phyloP scores from a whole-genome alignment of 2,797 vertebrate species.

The Selene dorsalis region DNA sequence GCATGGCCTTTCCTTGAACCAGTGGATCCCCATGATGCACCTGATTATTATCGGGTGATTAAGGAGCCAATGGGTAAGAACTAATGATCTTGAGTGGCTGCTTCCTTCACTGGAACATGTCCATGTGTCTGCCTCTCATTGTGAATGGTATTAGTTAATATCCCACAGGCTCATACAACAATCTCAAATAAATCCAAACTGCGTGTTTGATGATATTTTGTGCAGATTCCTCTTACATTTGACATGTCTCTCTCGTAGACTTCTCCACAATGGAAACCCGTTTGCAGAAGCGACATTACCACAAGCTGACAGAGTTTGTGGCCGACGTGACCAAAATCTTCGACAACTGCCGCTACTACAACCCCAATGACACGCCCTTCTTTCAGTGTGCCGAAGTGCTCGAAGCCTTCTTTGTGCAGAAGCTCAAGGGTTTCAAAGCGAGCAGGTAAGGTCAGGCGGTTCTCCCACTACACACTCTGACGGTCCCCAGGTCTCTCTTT shows the following conservation, averaged over 20 bases:
- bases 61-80: slow-evolving; percentile 98
- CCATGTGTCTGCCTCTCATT: not conserved
- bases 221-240: not conserved
- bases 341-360: slow-evolving; percentile 99
- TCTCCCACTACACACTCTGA: not conserved
- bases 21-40: slow-evolving; percentile 96
- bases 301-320: slow-evolving; percentile 98
- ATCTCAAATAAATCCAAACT: not conserved
- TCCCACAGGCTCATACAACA: not conserved
- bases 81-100: not conserved
- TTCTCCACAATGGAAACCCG: slow-evolving; percentile 97
- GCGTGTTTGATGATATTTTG: not conserved
- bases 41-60: slow-evolving; percentile 98
- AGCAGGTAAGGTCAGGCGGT: slow-evolving; percentile 86
- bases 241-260: slow-evolving; percentile 77
- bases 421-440: slow-evolving; percentile 98
- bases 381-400: slow-evolving; percentile 98
- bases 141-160: not conserved
- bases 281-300: slow-evolving; percentile 94
- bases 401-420: slow-evolving; percentile 99
- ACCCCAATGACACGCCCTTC: slow-evolving; percentile 98
- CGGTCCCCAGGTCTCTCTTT: not conserved
- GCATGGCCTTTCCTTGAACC: slow-evolving; percentile 98
- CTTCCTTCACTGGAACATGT: not conserved
- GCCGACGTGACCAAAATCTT: slow-evolving; percentile 99